phyloP scores from a whole-genome alignment of 2,888 invertebrate genomes.

The Agrilus mali region DNA sequence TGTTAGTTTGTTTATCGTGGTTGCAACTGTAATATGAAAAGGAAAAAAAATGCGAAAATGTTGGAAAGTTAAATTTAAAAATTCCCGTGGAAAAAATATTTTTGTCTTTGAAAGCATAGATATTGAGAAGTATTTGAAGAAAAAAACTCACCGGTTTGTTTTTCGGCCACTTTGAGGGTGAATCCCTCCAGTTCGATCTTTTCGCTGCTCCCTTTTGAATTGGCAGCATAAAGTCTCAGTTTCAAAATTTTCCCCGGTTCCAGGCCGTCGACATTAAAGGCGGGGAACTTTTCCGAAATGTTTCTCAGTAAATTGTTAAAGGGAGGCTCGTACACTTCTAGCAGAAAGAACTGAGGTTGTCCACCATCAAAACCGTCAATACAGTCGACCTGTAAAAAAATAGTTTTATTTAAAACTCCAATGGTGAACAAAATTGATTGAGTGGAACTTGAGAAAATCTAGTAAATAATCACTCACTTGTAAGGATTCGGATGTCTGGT shows the following conservation, averaged over 20 bases:
- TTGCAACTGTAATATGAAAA: too few relatives aligned
- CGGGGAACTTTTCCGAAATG: slow-evolving; percentile 55
- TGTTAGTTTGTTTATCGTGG: too few relatives aligned
- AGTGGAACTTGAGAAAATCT: too few relatives aligned
- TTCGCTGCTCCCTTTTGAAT: slow-evolving; percentile 73
- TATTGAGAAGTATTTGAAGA: slow-evolving; percentile 2
- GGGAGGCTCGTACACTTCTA: slow-evolving; percentile 62
- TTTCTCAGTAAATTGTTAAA: slow-evolving; percentile 51
- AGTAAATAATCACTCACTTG: slow-evolving; percentile 27
- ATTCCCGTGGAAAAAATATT: too few relatives aligned
- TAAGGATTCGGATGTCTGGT: slow-evolving; percentile 65
- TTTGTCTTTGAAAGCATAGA: background rate
- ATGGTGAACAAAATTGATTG: too few relatives aligned
- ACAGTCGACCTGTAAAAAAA: slow-evolving; percentile 43
- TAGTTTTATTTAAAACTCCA: too few relatives aligned
- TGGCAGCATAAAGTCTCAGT: slow-evolving; percentile 69
- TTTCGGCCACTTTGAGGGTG: slow-evolving; percentile 63
- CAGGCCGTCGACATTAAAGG: slow-evolving; percentile 64
- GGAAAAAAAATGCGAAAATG: too few relatives aligned
- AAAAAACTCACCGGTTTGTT: slow-evolving; percentile 52
- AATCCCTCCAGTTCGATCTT: slow-evolving; percentile 55
- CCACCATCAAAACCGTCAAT: slow-evolving; percentile 66
- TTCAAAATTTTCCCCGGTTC: slow-evolving; percentile 67
- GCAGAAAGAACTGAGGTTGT: slow-evolving; percentile 56
- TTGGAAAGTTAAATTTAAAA: too few relatives aligned